A percentile compares a stretch with the other conserved stretches of the same genome.
These are phyloP conservation scores for Caenorhabditis wallacei DNA, from an alignment of 2,888 invertebrate genomes.

Conservation along the genomic window DNA sequence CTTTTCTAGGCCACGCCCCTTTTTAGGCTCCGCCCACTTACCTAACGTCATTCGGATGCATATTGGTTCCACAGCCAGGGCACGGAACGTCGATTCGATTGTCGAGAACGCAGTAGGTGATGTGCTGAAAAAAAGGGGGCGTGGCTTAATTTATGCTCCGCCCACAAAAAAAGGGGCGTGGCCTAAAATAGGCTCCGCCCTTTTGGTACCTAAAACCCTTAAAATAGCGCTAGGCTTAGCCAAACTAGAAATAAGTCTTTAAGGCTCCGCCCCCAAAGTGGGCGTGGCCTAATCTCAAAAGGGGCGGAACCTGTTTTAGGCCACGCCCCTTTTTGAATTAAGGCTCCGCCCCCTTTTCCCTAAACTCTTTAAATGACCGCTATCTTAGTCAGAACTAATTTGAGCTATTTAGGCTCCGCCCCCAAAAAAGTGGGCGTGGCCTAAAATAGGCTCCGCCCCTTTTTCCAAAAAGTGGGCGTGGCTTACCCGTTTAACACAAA, in stretches of 20 bases:
- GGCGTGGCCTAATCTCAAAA: background rate
- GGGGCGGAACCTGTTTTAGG: no score
- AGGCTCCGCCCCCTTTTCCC: no score
- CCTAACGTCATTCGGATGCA: slow-evolving; percentile 44
- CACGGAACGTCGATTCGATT: slow-evolving; percentile 44
- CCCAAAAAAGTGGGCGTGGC: no score
- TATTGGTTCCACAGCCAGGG: slow-evolving; percentile 21
- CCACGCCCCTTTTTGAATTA: no score
- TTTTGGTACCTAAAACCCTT: no score
- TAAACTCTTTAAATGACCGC: no score
- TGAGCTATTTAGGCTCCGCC: background rate
- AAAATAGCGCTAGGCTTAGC: no score
- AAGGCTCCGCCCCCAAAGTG: no score
- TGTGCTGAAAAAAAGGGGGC: slow-evolving; percentile 29
- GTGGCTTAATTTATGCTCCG: background rate
- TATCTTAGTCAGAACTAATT: no score
- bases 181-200: no score
- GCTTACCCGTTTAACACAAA: slow-evolving; percentile 8
- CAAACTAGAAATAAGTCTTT: no score
- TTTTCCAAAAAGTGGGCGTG: background rate
- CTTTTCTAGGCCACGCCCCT: background rate
- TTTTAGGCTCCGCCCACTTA: slow-evolving; percentile 9
- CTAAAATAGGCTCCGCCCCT: no score
- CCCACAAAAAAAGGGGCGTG: background rate
- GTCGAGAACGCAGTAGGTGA: slow-evolving; percentile 11